phyloP scores from a whole-genome alignment of 1,140 invertebrate species.

The Drosophila hydei region DNA sequence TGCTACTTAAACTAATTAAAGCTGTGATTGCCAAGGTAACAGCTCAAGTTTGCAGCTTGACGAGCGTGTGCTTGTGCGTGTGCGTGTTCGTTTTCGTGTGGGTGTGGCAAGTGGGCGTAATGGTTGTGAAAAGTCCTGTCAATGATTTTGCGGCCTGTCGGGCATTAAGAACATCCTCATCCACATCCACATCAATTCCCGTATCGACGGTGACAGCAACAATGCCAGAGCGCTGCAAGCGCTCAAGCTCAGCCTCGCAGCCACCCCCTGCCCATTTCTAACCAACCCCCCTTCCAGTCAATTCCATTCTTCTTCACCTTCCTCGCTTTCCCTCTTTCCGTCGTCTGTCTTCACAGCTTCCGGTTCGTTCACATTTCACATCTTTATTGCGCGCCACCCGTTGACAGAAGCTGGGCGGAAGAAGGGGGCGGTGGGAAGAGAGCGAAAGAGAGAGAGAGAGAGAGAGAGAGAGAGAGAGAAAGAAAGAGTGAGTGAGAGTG shows the following conservation, averaged over 20 bases:
- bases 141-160: constrained; percentile 46
- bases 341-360: constrained; percentile 10
- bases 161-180: constrained; percentile 27
- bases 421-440: not conserved
- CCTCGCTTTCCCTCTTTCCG: not conserved
- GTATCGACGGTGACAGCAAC: constrained; percentile 26
- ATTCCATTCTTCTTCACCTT: not conserved
- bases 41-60: not conserved
- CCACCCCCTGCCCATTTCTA: not conserved
- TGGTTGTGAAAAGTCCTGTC: constrained; percentile 38
- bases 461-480: not conserved
- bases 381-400: constrained; percentile 21
- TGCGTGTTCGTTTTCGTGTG: too few relatives aligned
- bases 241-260: not conserved
- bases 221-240: too few relatives aligned
- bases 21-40: constrained; percentile 35
- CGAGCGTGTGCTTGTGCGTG: too few relatives aligned
- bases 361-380: constrained; percentile 28
- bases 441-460: not conserved
- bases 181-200: constrained; percentile 14
- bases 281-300: not conserved
- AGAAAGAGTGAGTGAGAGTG: not conserved
- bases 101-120: constrained; percentile 10
- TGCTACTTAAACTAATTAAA: constrained; percentile 56
- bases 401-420: constrained; percentile 9